Evolutionary conservation across 2,888 invertebrate genomes (phyloP), one percentile per base, ranked within the genome.

Genomic region (Clunio marinus): DNA sequence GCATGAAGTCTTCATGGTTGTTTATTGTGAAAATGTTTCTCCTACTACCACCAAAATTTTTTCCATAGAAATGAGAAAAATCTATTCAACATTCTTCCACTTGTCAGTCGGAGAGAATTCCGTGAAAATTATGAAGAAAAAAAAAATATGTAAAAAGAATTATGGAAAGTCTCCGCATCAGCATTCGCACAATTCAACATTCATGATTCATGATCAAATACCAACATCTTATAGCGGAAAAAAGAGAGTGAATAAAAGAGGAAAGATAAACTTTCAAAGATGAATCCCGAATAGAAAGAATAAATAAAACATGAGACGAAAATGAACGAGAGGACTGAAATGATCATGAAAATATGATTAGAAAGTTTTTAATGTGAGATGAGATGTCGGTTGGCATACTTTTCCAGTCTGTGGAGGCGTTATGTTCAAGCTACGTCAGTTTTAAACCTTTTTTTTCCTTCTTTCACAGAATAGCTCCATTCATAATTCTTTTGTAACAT

Each of bases 331-430:
- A 15, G 41, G 41, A 41, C 3, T 10, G 15, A 41, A 15, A 41
- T 15, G 57, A 57, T 57, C 57, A 57, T 27, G 57, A 57, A 57
- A 57, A 57, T 57, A 57, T 57, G 27, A 57, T 57, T 57, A 57
- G 25, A 57, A 57, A 57, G 25, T 57, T 57, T 57, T 27, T 57
- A 17, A 17, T 57, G 41, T 41, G 41, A 41, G 41, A 41, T 41
- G 41, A 41, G 41, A 41, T 41, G 41, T 41, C 41, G 41, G 32
- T 41, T 41, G 41, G n/a, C 41, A 41, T 41, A n/a, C 41, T 3
- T 15, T n/a, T 41, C 41, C 10, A 41, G 41, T 15, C 41, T 32
- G 32, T 32, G 4, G 32, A 32, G 32, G 32, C 32, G 32, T 32
- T n/a, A n/a, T n/a, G n/a, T n/a, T n/a, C 7, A 41, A 41, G 41